These are phyloP conservation scores for Oryzias sinensis DNA, from an alignment of 2,797 vertebrate genomes.

Conservation along the genomic window DNA sequence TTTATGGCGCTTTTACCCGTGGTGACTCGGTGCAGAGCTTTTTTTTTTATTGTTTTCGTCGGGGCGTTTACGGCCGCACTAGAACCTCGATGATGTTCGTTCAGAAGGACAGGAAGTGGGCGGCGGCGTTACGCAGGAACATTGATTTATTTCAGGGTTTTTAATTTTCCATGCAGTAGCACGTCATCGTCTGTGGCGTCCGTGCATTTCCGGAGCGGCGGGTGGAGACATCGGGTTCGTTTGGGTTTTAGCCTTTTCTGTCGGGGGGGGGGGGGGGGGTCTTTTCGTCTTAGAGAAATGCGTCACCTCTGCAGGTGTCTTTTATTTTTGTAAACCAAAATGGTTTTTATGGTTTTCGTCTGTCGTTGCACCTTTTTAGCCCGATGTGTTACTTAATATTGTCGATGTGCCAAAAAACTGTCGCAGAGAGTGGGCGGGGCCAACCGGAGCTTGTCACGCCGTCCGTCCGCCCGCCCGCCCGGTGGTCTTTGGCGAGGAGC, in stretches of 20 bases:
- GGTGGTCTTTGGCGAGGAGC: slow-evolving; percentile 30
- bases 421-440: slow-evolving; percentile 35
- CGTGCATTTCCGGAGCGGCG: slow-evolving; percentile 57
- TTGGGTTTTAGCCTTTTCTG: slow-evolving; percentile 60
- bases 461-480: not conserved
- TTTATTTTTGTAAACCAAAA: slow-evolving; percentile 77
- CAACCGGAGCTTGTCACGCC: not conserved
- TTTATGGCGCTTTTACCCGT: too few species aligned
- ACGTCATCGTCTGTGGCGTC: slow-evolving; percentile 54
- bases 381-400: slow-evolving; percentile 66
- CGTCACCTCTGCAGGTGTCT: slow-evolving; percentile 62
- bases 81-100: not conserved
- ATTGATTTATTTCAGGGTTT: slow-evolving; percentile 1
- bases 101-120: slow-evolving; percentile 32
- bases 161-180: slow-evolving; percentile 56
- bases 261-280: slow-evolving; percentile 50
- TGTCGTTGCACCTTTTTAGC: slow-evolving; percentile 76
- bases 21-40: slow-evolving; percentile 29
- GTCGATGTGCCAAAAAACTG: slow-evolving; percentile 81
- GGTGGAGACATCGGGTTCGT: slow-evolving; percentile 33
- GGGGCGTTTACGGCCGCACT: slow-evolving; percentile 11
- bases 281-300: slow-evolving; percentile 61
- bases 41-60: slow-evolving; percentile 25
- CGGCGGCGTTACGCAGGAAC: slow-evolving; percentile 1
- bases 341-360: slow-evolving; percentile 67